phyloP scores from a whole-genome alignment of 2,113 vertebrate species.

The Anoura caudifer region DNA sequence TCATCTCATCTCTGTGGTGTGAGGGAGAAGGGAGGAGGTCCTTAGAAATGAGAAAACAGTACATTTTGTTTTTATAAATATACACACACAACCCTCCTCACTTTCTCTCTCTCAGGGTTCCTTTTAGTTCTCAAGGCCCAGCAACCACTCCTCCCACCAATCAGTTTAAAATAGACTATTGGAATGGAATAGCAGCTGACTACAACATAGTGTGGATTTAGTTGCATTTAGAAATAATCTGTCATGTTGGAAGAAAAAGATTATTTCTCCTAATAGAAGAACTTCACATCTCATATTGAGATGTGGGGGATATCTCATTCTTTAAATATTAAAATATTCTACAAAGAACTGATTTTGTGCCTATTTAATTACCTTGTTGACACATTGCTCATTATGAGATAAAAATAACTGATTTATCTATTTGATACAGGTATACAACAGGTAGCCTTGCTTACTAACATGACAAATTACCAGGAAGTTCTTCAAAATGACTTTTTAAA shows the following conservation, averaged over 20 bases:
- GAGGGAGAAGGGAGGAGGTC: neutral
- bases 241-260: neutral
- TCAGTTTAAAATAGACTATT: neutral
- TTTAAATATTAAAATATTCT: neutral
- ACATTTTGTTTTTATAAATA: neutral
- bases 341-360: neutral
- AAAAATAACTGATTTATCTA: neutral
- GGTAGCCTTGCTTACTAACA: conserved; percentile 53
- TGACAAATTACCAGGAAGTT: neutral
- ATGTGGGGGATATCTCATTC: neutral
- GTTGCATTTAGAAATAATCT: neutral
- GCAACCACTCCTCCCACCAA: too few species aligned
- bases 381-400: neutral
- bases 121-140: neutral
- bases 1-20: neutral
- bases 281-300: neutral
- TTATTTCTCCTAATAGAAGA: neutral
- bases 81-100: neutral
- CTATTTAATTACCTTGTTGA: neutral
- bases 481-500: conserved; percentile 24
- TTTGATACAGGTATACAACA: conserved; percentile 21
- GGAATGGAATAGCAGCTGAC: neutral
- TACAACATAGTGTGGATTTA: neutral
- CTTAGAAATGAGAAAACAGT: neutral
- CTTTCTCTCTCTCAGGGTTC: neutral